Evolutionary conservation across 2,888 invertebrate species (phyloP).

Genomic region (Diplolepis rosae): DNA sequence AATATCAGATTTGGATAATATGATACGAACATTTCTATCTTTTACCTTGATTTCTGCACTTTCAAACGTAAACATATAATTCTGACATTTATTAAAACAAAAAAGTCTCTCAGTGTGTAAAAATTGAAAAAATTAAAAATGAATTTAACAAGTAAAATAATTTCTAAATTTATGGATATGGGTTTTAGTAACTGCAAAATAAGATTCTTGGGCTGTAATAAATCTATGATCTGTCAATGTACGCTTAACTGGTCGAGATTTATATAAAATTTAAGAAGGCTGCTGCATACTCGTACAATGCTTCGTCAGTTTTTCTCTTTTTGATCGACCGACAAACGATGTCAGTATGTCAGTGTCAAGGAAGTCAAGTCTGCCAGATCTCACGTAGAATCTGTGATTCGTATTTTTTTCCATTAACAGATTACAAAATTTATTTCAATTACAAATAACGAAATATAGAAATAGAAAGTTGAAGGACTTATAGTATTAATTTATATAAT

Average conservation of each 20-base stretch:
- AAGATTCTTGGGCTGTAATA: no score
- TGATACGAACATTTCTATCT: no score
- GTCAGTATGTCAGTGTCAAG: conserved; percentile 70
- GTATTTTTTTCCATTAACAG: conserved; percentile 14
- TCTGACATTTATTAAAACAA: no score
- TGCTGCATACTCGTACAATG: conserved; percentile 44
- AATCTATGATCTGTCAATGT: neutral
- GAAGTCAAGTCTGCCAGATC: conserved; percentile 39
- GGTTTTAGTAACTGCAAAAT: no score
- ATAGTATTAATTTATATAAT: no score
- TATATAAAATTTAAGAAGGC: conserved; percentile 35
- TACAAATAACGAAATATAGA: neutral
- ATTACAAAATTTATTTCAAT: conserved; percentile 21
- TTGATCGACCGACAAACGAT: conserved; percentile 57
- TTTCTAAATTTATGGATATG: no score
- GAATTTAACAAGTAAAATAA: no score
- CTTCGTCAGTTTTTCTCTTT: conserved; percentile 45
- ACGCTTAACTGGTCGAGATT: neutral
- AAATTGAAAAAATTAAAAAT: no score
- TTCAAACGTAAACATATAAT: no score
- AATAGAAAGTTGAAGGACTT: neutral
- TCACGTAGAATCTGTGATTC: conserved; percentile 10
- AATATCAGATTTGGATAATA: no score
- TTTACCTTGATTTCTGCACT: no score
- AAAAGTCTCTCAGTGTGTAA: no score